Conservation (phyloP, 2,797 vertebrate genomes). For the Myotis findleyi region DNA sequence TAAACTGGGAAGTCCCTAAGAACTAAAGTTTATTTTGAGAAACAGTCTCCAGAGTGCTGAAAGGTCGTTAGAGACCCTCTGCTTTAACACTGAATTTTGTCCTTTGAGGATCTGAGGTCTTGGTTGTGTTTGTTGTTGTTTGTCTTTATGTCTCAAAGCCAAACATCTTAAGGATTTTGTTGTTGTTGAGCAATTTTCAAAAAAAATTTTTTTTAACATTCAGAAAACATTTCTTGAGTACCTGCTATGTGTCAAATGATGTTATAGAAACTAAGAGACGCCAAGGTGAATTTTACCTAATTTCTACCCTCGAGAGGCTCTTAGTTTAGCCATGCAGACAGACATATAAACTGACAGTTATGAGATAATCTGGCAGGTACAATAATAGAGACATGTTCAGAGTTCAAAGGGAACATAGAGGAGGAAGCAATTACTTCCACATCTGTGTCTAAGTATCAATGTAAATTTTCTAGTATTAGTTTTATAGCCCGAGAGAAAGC, state of each 20-base stretch:
- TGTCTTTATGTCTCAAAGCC: neutral
- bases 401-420: neutral
- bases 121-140: neutral
- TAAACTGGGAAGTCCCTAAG: conserved; percentile 32
- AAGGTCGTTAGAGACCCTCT: neutral
- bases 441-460: neutral
- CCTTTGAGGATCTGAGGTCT: neutral
- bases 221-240: conserved; percentile 24
- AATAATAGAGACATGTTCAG: neutral
- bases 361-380: neutral
- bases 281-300: conserved; percentile 11
- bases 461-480: neutral
- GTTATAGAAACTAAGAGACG: neutral
- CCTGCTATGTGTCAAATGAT: conserved; percentile 4
- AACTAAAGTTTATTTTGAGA: neutral
- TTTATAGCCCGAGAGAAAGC: neutral
- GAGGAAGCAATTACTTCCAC: neutral
- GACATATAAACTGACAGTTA: neutral
- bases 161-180: conserved; percentile 63
- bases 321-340: neutral
- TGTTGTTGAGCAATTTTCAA: neutral
- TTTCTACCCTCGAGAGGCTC: neutral
- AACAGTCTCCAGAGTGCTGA: neutral
- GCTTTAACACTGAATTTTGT: neutral
- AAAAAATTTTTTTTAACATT: conserved; percentile 3